Conservation (phyloP, 2,113 vertebrate genomes). For the Lampris megalopsis region DNA sequence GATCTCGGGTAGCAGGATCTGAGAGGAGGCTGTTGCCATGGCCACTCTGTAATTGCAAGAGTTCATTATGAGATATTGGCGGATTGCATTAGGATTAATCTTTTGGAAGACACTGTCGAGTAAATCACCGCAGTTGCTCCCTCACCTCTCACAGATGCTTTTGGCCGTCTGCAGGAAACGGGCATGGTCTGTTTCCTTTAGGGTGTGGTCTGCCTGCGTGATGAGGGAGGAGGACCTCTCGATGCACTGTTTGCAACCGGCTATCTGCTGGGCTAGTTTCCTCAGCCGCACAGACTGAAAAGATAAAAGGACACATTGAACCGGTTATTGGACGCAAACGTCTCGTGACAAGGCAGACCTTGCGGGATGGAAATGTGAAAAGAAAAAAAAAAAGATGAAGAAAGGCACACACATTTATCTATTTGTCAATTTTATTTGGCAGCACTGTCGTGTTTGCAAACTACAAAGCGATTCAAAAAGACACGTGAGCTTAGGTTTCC, state of each 20-base stretch:
- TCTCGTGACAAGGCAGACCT: too few species aligned
- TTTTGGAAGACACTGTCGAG: not conserved
- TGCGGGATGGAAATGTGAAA: too few species aligned
- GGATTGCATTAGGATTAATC: not conserved
- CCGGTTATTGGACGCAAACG: too few species aligned
- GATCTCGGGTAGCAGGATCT: conserved; percentile 97
- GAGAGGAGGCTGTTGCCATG: conserved; percentile 97
- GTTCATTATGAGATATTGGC: conserved; percentile 7
- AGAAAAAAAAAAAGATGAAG: conserved; percentile 22
- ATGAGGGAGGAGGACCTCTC: conserved; percentile 96
- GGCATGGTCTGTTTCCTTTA: conserved; percentile 94
- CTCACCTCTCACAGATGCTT: conserved; percentile 95
- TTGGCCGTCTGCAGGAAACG: conserved; percentile 97
- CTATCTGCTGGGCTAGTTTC: conserved; percentile 96
- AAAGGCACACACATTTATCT: not conserved
- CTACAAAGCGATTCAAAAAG: not conserved
- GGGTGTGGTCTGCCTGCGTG: conserved; percentile 93
- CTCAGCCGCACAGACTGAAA: conserved; percentile 91
- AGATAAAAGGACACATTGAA: conserved; percentile 31
- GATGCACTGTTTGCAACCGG: conserved; percentile 96
- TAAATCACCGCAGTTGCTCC: not conserved
- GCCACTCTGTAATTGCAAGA: conserved; percentile 87
- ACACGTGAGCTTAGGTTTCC: not conserved
- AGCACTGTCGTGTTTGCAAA: not conserved
- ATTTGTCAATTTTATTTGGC: not conserved